Evolutionary conservation across 2,888 invertebrate genomes (phyloP).

Genomic region (Brachycybe producta): DNA sequence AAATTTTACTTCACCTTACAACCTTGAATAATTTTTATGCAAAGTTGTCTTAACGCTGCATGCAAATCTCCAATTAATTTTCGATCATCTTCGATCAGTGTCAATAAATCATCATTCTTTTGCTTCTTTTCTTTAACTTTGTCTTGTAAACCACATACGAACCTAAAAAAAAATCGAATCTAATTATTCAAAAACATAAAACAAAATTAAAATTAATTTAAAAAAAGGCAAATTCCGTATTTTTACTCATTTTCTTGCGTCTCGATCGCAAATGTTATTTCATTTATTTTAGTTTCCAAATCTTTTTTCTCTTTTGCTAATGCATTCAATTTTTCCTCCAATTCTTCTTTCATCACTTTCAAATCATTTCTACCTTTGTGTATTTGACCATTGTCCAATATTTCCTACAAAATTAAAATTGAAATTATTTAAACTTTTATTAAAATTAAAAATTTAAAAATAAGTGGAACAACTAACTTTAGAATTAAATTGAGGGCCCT

Average conservation of each 20-base stretch:
- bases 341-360: constrained; percentile 3
- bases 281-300: neutral
- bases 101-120: neutral
- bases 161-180: neutral
- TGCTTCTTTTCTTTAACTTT: constrained; percentile 1
- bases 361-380: no score
- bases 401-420: no score
- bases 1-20: constrained; percentile 12
- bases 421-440: no score
- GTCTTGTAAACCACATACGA: neutral
- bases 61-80: constrained; percentile 9
- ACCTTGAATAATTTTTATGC: constrained; percentile 6
- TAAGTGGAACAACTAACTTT: no score
- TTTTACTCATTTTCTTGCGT: neutral
- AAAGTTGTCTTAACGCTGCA: constrained; percentile 10
- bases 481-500: no score
- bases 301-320: constrained; percentile 11
- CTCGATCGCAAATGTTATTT: neutral
- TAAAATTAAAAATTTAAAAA: no score
- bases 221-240: neutral
- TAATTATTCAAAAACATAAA: neutral
- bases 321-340: neutral
- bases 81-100: neutral
- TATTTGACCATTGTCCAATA: no score
- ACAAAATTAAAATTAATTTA: neutral